These are phyloP conservation scores for Zosterops borbonicus DNA, from an alignment of 2,113 vertebrate species.

Conservation along the genomic window DNA sequence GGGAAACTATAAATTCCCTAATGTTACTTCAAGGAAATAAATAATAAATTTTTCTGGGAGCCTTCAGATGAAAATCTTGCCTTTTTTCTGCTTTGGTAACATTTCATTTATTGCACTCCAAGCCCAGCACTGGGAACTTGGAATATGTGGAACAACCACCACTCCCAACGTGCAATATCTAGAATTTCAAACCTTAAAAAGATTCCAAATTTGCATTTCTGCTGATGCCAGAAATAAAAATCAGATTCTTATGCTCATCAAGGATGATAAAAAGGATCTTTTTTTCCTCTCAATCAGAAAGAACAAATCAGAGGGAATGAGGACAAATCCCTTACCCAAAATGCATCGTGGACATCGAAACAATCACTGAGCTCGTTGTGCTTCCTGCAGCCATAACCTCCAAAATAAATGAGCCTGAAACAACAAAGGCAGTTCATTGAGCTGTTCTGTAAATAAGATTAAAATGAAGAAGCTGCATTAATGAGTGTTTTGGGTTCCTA, in stretches of 20 bases:
- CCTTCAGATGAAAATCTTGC: not conserved
- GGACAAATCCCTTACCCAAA: slow-evolving; percentile 83
- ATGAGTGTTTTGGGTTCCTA: not conserved
- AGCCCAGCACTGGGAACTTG: not conserved
- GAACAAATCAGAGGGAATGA: not conserved
- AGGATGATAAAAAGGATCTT: not conserved
- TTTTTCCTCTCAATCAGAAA: not conserved
- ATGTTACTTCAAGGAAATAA: not conserved
- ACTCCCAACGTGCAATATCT: not conserved
- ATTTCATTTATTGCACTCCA: not conserved
- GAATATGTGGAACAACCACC: not conserved
- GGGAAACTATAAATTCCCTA: not conserved
- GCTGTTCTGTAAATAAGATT: not conserved
- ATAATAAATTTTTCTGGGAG: not conserved
- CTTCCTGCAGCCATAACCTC: slow-evolving; percentile 91
- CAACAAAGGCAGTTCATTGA: not conserved
- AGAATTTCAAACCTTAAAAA: not conserved
- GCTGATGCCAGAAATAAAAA: not conserved
- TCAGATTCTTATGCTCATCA: not conserved
- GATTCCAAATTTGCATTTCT: not conserved
- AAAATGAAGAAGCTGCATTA: not conserved
- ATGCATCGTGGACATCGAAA: slow-evolving; percentile 91
- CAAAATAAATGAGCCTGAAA: slow-evolving; percentile 90
- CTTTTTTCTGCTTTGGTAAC: not conserved
- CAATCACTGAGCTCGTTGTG: slow-evolving; percentile 81